phyloP scores from a whole-genome alignment of 2,113 vertebrate genomes.

The Phalacrocorax brasilianus region DNA sequence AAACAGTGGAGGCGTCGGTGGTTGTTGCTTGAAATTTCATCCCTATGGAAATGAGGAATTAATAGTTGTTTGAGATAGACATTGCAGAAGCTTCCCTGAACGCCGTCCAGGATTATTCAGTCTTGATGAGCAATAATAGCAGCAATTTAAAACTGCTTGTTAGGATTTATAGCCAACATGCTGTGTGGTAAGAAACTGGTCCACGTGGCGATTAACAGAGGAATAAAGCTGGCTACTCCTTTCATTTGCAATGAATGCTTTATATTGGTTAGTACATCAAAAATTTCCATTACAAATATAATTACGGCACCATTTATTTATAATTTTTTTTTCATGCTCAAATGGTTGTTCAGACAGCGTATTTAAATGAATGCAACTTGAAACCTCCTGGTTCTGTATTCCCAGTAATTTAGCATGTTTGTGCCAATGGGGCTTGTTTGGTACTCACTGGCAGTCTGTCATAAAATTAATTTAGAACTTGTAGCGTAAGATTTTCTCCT shows the following conservation, averaged over 20 bases:
- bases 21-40: neutral
- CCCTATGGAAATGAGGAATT: conserved; percentile 43
- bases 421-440: neutral
- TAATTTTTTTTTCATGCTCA: neutral
- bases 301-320: neutral
- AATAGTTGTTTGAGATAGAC: neutral
- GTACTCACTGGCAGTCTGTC: neutral
- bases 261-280: neutral
- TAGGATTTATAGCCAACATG: conserved; percentile 11
- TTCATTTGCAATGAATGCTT: neutral
- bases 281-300: conserved; percentile 14
- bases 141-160: conserved; percentile 39
- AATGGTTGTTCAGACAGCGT: neutral
- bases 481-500: neutral
- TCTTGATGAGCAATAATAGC: conserved; percentile 46
- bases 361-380: neutral
- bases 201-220: conserved; percentile 7
- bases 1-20: neutral
- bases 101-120: neutral
- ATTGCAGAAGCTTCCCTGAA: conserved; percentile 12
- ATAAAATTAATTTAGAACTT: neutral
- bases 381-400: neutral
- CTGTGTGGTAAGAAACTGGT: conserved; percentile 23
- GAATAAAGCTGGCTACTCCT: neutral
- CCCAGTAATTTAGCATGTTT: neutral